Percentiles rank a stretch among this genome's conserved stretches.
phyloP scores from a whole-genome alignment of 2,113 vertebrate species.

The Antechinus stuartii region DNA sequence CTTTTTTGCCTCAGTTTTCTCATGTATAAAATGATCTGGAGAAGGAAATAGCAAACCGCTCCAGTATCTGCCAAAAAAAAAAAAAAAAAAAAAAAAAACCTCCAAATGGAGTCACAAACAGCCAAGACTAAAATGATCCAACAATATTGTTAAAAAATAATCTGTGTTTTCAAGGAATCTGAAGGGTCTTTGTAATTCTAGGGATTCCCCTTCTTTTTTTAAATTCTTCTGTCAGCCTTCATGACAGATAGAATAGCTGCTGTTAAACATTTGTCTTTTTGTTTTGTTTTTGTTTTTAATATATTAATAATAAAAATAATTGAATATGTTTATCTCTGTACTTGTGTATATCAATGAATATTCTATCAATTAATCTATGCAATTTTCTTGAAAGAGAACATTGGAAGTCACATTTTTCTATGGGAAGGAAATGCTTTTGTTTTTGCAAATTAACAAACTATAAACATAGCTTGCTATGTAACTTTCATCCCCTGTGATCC shows the following conservation, averaged over 20 bases:
- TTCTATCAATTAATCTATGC: neutral
- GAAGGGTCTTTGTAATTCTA: neutral
- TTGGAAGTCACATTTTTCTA: neutral
- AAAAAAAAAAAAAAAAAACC: neutral
- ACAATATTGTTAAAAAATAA: neutral
- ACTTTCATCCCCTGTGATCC: neutral
- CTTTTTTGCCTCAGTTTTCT: neutral
- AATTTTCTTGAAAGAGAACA: neutral
- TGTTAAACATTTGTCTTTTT: neutral
- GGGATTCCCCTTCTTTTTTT: neutral
- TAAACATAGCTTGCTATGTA: neutral
- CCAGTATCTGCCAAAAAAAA: neutral
- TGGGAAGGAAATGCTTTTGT: neutral
- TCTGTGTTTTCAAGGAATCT: neutral
- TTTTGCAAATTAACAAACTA: neutral
- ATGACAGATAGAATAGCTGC: neutral
- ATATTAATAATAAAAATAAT: neutral
- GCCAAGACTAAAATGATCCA: neutral
- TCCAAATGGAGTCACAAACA: neutral
- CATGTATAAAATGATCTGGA: neutral
- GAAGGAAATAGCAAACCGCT: neutral
- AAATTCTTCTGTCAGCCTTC: neutral
- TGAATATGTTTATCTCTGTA: neutral
- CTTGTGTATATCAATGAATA: neutral
- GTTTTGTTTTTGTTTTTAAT: neutral